Evolutionary conservation across 2,113 vertebrate species (phyloP).

Genomic region (Gopherus evgoodei): DNA sequence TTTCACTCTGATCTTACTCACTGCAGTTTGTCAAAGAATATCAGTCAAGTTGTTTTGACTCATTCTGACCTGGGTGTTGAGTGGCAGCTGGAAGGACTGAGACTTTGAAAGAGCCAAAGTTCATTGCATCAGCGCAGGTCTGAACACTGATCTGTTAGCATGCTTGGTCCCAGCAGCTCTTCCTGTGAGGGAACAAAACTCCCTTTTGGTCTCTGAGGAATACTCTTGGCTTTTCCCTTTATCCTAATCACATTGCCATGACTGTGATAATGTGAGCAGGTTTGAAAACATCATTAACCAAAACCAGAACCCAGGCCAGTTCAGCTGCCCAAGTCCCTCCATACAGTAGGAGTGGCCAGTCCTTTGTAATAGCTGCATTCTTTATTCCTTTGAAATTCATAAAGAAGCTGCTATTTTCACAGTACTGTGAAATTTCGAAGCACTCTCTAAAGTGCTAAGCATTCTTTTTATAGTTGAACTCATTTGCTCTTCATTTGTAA

Average conservation of each 20-base stretch:
- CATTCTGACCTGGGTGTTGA: neutral
- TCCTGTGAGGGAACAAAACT: neutral
- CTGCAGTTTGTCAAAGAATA: neutral
- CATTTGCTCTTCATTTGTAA: fast-evolving
- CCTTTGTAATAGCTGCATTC: neutral
- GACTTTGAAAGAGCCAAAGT: neutral
- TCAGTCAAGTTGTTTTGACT: neutral
- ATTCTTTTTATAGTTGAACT: fast-evolving
- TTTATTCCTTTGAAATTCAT: neutral
- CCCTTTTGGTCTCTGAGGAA: neutral
- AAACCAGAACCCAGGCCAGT: fast-evolving
- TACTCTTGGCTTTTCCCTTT: neutral
- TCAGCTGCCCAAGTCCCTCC: fast-evolving
- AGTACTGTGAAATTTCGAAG: neutral
- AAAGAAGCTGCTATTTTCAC: neutral
- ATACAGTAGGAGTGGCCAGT: fast-evolving
- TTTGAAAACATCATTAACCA: neutral
- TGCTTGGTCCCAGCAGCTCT: neutral
- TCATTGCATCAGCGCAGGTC: neutral
- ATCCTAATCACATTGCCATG: fast-evolving
- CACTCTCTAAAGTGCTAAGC: neutral
- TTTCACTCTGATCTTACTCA: neutral
- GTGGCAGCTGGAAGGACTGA: neutral
- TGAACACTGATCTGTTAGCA: neutral
- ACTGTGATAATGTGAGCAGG: fast-evolving